Conservation (phyloP, 37 sponge, comb jelly and placozoan species). For the Amphimedon queenslandica region DNA sequence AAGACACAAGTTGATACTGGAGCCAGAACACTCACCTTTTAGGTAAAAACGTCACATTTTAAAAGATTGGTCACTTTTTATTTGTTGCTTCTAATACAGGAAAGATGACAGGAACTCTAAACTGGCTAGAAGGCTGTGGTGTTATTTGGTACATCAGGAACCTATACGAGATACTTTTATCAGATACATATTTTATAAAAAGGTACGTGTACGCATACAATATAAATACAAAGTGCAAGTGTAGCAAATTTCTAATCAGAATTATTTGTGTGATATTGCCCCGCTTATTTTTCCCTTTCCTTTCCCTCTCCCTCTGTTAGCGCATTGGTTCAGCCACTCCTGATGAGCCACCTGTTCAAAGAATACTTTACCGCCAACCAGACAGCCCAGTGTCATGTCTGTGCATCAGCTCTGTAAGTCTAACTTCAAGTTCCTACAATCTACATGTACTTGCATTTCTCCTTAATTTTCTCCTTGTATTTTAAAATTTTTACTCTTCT, state of each 20-base stretch:
- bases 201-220: slow-evolving; percentile 25
- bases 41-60: slow-evolving; percentile 14
- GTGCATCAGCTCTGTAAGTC: slow-evolving; percentile 62
- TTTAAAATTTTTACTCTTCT: background rate
- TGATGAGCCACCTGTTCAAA: slow-evolving; percentile 20
- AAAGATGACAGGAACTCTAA: slow-evolving; percentile 13
- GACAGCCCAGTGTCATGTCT: slow-evolving; percentile 49
- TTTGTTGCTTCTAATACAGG: background rate
- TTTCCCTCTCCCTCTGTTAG: background rate
- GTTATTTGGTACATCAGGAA: slow-evolving; percentile 58
- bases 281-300: slow-evolving; percentile 1
- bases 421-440: background rate
- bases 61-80: background rate
- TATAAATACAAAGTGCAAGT: background rate
- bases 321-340: slow-evolving; percentile 3
- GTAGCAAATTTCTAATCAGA: too few relatives aligned
- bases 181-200: slow-evolving; percentile 45
- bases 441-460: background rate
- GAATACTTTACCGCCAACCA: slow-evolving; percentile 47
- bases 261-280: too few relatives aligned
- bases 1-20: slow-evolving; percentile 78
- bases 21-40: slow-evolving; percentile 77
- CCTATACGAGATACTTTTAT: slow-evolving; percentile 57
- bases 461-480: background rate
- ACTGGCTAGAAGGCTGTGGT: slow-evolving; percentile 57